Base-by-base conservation (phyloP, 2,113 vertebrate genomes). In the Centropus unirufus region DNA sequence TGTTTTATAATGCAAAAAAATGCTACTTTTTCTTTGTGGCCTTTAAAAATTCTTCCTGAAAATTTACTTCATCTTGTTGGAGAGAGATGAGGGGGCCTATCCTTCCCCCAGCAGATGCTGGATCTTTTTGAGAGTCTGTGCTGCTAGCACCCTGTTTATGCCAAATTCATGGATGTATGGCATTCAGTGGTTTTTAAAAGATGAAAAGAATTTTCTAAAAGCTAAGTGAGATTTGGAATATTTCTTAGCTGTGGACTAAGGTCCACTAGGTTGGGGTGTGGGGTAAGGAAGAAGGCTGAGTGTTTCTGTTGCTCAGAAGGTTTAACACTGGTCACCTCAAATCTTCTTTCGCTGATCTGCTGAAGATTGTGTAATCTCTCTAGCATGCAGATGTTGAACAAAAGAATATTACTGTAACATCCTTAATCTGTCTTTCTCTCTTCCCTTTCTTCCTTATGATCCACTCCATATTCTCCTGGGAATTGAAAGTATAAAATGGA, bases 361-460 rank as follows among this genome's bases (percentile, higher is more conserved):
- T 97, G 96, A 97, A 97, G 98, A 98, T 98, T 98, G 98, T 98
- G 98, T 98, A 99, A 99, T 99, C 98, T 98, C 95, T 84, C 94
- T 96, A 96, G 96, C 96, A 98, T 98, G 98, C 98, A 98, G 98
- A 98, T 98, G 98, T 98, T 96, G 95, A 98, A 93, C 90, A 95
- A 98, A 98, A 98, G 97, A 98, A 98, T 98, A 98, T 98, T 98
- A 98, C 98, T 98, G 97, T 98, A 98, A 98, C 98, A 98, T 98
- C 98, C 97, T 98, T 99, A 98, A 99, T 98, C 98, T 98, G 96
- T 86, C 84, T 90, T 95, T 92, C 77, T 64, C 32, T 92, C 92
- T 94, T 95, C 72, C 72, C 39, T 89, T 66, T 30, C 54, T 90
- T 95, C 89, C 84, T 79, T 83, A 66, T 73, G 90, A 97, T 90